These are phyloP conservation scores for Boulengeromyrus knoepffleri DNA, from an alignment of 2,113 vertebrate genomes.

Conservation along the genomic window DNA sequence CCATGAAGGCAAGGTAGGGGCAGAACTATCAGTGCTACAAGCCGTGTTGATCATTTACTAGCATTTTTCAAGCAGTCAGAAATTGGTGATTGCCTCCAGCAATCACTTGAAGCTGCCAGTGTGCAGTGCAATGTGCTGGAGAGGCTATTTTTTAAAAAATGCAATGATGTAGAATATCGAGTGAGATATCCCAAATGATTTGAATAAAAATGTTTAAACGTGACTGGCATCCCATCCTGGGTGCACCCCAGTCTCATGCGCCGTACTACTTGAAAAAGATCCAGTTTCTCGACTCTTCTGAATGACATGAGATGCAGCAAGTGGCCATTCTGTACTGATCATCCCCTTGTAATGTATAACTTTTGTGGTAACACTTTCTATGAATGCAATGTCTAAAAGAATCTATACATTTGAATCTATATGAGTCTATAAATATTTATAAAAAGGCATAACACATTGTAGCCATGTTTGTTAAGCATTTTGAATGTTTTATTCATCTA, in stretches of 20 bases:
- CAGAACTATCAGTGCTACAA: background rate
- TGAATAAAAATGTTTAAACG: background rate
- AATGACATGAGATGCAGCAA: background rate
- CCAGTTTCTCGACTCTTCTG: background rate
- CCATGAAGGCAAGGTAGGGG: background rate
- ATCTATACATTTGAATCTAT: background rate
- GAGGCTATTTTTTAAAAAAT: background rate
- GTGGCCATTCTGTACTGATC: background rate
- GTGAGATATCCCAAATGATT: background rate
- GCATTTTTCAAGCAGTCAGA: background rate
- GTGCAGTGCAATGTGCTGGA: background rate
- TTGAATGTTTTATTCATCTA: background rate
- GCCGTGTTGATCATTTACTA: background rate
- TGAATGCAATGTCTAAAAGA: background rate
- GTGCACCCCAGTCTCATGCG: background rate
- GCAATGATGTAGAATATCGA: background rate
- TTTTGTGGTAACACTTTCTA: background rate
- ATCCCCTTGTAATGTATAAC: background rate
- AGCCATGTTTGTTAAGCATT: background rate
- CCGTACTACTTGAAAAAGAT: background rate
- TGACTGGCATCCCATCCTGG: background rate
- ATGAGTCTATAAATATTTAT: background rate
- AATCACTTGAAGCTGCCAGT: background rate
- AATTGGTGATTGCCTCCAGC: background rate
- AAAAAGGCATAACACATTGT: background rate